Percentiles rank a stretch among this genome's conserved stretches.
These are phyloP conservation scores for Ptychobarbus kaznakovi DNA, from an alignment of 2,797 vertebrate species.

Conservation along the genomic window DNA sequence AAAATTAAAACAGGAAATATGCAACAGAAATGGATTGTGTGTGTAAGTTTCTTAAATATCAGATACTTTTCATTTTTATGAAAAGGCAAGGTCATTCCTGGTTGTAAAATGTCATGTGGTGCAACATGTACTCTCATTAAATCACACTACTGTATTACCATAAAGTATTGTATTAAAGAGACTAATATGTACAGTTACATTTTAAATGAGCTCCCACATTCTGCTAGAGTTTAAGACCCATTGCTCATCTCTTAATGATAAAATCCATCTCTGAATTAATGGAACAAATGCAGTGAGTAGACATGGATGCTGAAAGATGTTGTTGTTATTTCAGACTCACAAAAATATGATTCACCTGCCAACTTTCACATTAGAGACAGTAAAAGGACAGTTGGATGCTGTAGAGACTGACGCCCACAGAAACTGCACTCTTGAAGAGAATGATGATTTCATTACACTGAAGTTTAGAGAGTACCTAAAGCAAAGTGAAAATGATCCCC, in stretches of 20 bases:
- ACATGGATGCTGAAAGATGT: conserved; percentile 34
- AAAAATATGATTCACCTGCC: conserved; percentile 55
- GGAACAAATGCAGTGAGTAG: conserved; percentile 6
- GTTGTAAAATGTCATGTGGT: not conserved
- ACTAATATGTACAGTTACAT: not conserved
- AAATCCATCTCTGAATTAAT: conserved; percentile 55
- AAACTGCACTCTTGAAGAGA: conserved; percentile 51
- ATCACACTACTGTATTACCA: not conserved
- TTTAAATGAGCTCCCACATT: conserved; percentile 6
- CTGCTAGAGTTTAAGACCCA: conserved; percentile 18
- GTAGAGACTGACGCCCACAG: conserved; percentile 55
- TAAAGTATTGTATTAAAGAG: not conserved
- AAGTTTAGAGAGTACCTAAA: not conserved
- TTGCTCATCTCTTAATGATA: conserved; percentile 53
- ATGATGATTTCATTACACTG: conserved; percentile 25
- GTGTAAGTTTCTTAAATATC: not conserved
- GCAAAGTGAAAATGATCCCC: conserved; percentile 26
- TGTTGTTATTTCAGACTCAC: conserved; percentile 42
- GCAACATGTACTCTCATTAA: not conserved
- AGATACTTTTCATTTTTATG: not conserved
- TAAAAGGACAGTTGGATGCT: conserved; percentile 52
- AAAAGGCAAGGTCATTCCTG: not conserved
- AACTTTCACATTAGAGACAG: conserved; percentile 58
- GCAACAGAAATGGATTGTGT: not conserved
- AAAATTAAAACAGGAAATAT: not conserved